Evolutionary conservation across 2,888 invertebrate species (phyloP).

Genomic region (Drosophila incognita): DNA sequence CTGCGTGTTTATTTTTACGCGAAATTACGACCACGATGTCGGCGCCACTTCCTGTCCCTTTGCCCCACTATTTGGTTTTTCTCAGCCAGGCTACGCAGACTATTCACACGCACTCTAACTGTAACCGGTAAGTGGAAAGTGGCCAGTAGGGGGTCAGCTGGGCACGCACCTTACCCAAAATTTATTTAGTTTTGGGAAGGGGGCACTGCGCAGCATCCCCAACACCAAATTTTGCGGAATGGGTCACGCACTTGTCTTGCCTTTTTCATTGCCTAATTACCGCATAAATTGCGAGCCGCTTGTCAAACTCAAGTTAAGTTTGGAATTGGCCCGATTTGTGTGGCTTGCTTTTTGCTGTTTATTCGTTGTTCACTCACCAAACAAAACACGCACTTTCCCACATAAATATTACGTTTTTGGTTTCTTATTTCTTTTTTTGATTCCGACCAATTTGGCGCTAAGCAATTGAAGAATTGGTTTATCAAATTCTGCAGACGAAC

Average conservation of each 20-base stretch:
- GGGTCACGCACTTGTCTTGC: conserved; percentile 29
- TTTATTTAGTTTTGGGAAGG: conserved; percentile 40
- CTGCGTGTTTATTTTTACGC: conserved; percentile 65
- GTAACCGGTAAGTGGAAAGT: conserved; percentile 34
- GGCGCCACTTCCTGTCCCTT: conserved; percentile 5
- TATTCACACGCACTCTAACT: conserved; percentile 56
- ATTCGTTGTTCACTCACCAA: conserved; percentile 2
- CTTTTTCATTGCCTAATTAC: conserved; percentile 40
- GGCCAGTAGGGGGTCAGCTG: not conserved
- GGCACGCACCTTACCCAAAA: conserved; percentile 16
- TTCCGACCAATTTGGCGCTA: conserved; percentile 14
- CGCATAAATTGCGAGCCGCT: conserved; percentile 29
- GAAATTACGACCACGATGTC: conserved; percentile 37
- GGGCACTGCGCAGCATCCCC: conserved; percentile 25
- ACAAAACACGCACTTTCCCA: not conserved
- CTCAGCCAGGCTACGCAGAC: conserved; percentile 34
- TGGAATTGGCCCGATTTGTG: conserved; percentile 1
- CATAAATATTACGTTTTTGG: not conserved
- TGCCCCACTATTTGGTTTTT: not conserved
- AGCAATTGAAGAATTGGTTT: conserved; percentile 23
- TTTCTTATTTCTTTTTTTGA: not conserved
- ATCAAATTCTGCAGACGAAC: conserved; percentile 26
- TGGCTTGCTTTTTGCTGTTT: conserved; percentile 1
- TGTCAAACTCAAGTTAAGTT: conserved; percentile 5
- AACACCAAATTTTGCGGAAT: conserved; percentile 6